These are phyloP conservation scores for Hypanus sabinus DNA, from an alignment of 2,113 vertebrate genomes.

Conservation along the genomic window DNA sequence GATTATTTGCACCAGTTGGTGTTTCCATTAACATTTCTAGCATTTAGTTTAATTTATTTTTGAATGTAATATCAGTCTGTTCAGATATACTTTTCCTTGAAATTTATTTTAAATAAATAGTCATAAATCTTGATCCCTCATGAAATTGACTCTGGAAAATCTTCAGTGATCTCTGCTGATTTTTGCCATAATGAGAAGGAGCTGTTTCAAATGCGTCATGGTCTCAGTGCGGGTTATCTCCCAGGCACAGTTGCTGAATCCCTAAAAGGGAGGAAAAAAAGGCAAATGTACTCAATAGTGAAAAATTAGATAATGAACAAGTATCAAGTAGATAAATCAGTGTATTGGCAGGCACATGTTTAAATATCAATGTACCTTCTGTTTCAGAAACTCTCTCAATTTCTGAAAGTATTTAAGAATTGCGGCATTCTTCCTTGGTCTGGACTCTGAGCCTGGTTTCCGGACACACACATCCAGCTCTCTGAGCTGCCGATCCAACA, in stretches of 20 bases:
- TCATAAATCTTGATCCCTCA: too few species aligned
- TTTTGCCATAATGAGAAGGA: background rate
- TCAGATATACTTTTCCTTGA: too few species aligned
- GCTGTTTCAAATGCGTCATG: background rate
- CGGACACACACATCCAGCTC: background rate
- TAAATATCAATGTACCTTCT: background rate
- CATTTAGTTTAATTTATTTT: too few species aligned
- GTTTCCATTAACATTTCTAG: too few species aligned
- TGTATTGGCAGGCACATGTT: background rate
- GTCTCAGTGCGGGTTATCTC: constrained; percentile 9
- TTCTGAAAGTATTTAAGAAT: background rate
- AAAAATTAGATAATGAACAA: background rate
- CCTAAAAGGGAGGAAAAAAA: background rate
- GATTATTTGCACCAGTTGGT: too few species aligned
- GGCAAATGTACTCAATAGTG: background rate
- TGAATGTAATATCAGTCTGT: too few species aligned
- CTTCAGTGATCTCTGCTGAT: background rate
- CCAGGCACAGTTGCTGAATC: constrained; percentile 18
- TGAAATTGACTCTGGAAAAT: background rate
- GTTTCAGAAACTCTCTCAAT: background rate
- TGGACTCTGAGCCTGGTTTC: background rate
- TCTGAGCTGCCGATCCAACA: background rate
- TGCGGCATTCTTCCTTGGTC: background rate
- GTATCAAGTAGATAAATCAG: background rate
- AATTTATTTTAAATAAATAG: too few species aligned